Conservation (phyloP, 2,113 vertebrate species). For the Gymnarchus niloticus region DNA sequence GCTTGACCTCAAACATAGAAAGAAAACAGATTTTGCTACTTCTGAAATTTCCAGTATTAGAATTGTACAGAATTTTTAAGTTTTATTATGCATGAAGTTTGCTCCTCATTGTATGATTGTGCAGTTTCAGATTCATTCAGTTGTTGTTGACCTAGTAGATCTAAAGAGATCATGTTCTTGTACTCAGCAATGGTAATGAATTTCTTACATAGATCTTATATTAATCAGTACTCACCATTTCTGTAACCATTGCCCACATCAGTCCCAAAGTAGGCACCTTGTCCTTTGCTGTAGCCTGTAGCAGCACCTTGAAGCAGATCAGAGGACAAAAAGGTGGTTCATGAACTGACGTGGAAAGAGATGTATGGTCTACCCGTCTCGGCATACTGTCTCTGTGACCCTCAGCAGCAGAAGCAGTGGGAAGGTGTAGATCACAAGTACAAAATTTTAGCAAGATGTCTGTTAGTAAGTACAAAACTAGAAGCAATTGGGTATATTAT, state of each 20-base stretch:
- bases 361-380: too few relatives aligned
- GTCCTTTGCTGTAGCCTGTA: constrained; percentile 41
- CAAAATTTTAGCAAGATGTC: neutral
- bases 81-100: too few relatives aligned
- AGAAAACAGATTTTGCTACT: neutral
- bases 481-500: neutral
- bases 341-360: too few relatives aligned
- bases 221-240: constrained; percentile 24
- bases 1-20: constrained; percentile 33
- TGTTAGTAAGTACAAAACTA: neutral
- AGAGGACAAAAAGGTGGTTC: neutral
- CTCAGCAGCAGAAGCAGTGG: too few relatives aligned
- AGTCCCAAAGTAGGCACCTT: constrained; percentile 24
- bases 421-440: too few relatives aligned
- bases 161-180: neutral
- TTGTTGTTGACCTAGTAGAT: neutral
- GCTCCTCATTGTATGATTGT: neutral
- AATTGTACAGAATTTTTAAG: too few relatives aligned
- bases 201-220: neutral
- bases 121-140: neutral
- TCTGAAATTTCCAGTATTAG: too few relatives aligned
- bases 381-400: too few relatives aligned
- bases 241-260: constrained; percentile 28
- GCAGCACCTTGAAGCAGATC: neutral
- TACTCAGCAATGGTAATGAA: neutral